Percentiles rank a stretch among this genome's conserved stretches.
Conservation (phyloP, 2,797 vertebrate genomes). For the Cichlasoma orientale region DNA sequence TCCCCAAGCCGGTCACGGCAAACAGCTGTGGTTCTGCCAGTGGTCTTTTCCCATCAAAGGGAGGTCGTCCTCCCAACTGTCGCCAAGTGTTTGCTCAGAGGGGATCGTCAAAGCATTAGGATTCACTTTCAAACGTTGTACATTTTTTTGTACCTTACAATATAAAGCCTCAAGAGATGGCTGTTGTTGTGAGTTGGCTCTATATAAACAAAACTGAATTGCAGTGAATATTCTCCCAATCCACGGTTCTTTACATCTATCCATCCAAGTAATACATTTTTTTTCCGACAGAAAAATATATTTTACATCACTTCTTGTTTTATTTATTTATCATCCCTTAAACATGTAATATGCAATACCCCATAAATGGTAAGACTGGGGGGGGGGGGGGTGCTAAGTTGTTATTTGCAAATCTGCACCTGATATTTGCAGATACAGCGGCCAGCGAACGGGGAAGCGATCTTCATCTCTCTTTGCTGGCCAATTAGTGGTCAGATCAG, state of each 20-base stretch:
- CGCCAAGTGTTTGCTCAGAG: neutral
- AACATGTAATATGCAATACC: neutral
- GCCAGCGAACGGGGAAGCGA: conserved; percentile 43
- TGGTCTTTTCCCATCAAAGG: neutral
- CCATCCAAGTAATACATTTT: too few relatives aligned
- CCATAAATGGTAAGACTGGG: neutral
- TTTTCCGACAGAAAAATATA: too few relatives aligned
- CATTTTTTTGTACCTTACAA: too few relatives aligned
- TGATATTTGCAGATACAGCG: conserved; percentile 58
- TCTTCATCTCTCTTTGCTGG: conserved; percentile 64
- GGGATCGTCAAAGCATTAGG: neutral
- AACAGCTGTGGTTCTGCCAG: neutral
- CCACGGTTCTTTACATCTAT: too few relatives aligned
- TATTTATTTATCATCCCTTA: neutral
- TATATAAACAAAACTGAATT: too few relatives aligned
- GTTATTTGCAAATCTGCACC: conserved; percentile 7
- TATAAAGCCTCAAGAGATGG: neutral
- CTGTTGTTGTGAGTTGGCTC: neutral
- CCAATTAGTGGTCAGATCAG: conserved; percentile 80
- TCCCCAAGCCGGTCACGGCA: neutral
- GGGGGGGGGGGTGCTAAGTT: neutral
- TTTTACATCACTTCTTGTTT: fast-evolving
- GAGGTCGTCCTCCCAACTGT: neutral
- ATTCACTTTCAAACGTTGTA: neutral
- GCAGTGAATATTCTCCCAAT: too few relatives aligned